Percentiles rank a stretch among this genome's conserved stretches.
Evolutionary conservation across 2,888 invertebrate species (phyloP).

Genomic region (Hirudinaria manillensis): DNA sequence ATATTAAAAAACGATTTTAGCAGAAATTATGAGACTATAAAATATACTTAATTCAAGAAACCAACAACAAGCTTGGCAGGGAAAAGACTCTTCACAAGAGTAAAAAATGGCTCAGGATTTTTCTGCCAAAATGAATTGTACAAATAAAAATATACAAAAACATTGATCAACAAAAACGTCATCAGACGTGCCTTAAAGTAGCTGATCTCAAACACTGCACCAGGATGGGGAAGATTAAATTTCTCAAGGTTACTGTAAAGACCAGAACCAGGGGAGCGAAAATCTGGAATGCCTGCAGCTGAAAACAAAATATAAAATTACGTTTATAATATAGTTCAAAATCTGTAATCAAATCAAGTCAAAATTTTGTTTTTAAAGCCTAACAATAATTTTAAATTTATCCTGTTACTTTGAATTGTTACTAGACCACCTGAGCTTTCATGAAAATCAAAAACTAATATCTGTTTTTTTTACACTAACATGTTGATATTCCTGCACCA

Average conservation of each 20-base stretch:
- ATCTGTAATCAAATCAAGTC: not conserved
- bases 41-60: not conserved
- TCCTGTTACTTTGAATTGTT: no score
- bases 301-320: constrained; percentile 43
- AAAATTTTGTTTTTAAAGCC: not conserved
- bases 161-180: not conserved
- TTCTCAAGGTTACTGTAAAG: constrained; percentile 83
- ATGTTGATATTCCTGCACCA: constrained; percentile 92
- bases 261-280: constrained; percentile 84
- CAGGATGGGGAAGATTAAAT: constrained; percentile 82
- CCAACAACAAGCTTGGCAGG: constrained; percentile 70
- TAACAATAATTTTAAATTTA: constrained; percentile 1
- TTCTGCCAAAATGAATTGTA: constrained; percentile 34
- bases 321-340: not conserved
- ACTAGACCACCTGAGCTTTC: no score
- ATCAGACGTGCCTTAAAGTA: constrained; percentile 62
- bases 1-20: not conserved
- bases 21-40: not conserved
- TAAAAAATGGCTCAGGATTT: constrained; percentile 87
- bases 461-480: constrained; percentile 59
- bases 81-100: constrained; percentile 79
- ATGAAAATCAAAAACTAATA: not conserved
- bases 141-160: not conserved
- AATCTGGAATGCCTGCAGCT: constrained; percentile 94
- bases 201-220: constrained; percentile 82